Evolutionary conservation across 2,113 vertebrate species (phyloP).

Genomic region (Zosterops pallidus): DNA sequence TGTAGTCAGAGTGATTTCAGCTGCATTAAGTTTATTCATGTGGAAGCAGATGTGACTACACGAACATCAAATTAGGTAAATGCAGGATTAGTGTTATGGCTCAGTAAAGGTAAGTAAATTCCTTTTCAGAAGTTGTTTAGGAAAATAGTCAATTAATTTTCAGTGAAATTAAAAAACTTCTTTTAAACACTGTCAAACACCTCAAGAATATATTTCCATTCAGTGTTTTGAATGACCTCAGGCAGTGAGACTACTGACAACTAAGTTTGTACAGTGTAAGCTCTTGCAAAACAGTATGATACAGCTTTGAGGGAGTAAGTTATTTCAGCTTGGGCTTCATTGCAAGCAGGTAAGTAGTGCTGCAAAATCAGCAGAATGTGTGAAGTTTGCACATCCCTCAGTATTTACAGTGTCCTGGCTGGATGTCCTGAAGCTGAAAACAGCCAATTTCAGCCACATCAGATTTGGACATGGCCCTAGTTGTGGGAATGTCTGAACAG

Average conservation of each 20-base stretch:
- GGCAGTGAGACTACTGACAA: not conserved
- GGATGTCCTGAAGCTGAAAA: not conserved
- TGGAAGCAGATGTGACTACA: not conserved
- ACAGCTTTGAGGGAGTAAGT: not conserved
- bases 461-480: not conserved
- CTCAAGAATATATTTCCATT: not conserved
- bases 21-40: not conserved
- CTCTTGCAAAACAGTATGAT: not conserved
- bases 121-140: not conserved
- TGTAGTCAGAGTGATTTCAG: not conserved
- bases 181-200: not conserved
- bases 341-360: not conserved
- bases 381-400: not conserved
- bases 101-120: not conserved
- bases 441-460: not conserved
- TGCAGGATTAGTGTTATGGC: not conserved
- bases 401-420: not conserved
- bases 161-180: not conserved
- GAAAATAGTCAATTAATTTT: not conserved
- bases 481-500: not conserved
- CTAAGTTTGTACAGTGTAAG: not conserved
- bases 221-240: not conserved
- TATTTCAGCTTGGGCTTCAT: not conserved
- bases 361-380: not conserved
- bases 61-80: not conserved